Evolutionary conservation across 2,113 vertebrate species (phyloP).

Genomic region (Tiliqua scincoides): DNA sequence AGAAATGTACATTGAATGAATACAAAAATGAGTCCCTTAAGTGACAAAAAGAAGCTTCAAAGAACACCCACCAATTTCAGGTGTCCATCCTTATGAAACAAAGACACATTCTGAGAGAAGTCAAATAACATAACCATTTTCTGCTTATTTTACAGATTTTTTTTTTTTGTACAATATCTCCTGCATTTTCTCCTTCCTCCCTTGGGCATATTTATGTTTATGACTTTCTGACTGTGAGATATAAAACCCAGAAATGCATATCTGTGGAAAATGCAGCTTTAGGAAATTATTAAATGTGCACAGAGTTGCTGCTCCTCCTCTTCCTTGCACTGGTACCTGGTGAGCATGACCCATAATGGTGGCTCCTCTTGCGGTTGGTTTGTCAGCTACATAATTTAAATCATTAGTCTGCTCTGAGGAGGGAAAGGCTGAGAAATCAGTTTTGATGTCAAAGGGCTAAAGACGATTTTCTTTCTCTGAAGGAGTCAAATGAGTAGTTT

Average conservation of each 20-base stretch:
- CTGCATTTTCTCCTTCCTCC: background rate
- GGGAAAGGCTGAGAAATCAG: constrained; percentile 55
- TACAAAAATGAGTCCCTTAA: background rate
- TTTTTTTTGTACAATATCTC: background rate
- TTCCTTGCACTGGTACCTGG: background rate
- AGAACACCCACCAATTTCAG: background rate
- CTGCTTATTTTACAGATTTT: constrained; percentile 7
- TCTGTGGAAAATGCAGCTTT: background rate
- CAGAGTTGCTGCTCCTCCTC: background rate
- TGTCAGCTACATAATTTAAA: constrained; percentile 19
- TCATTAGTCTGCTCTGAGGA: constrained; percentile 13
- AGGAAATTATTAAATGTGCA: constrained; percentile 1
- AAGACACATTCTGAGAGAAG: background rate
- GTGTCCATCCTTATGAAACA: background rate
- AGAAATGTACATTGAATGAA: background rate
- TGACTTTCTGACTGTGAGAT: background rate
- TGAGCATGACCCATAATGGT: background rate
- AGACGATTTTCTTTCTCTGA: constrained; percentile 27
- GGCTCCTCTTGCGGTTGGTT: background rate
- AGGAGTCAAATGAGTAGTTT: constrained; percentile 24
- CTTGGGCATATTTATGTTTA: background rate
- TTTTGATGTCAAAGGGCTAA: constrained; percentile 37
- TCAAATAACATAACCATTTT: background rate
- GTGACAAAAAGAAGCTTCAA: background rate
- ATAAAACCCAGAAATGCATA: background rate